A percentile compares a stretch with the other conserved stretches of the same genome.
Evolutionary conservation across 2,113 vertebrate genomes (phyloP).

Genomic region (Paralichthys olivaceus): DNA sequence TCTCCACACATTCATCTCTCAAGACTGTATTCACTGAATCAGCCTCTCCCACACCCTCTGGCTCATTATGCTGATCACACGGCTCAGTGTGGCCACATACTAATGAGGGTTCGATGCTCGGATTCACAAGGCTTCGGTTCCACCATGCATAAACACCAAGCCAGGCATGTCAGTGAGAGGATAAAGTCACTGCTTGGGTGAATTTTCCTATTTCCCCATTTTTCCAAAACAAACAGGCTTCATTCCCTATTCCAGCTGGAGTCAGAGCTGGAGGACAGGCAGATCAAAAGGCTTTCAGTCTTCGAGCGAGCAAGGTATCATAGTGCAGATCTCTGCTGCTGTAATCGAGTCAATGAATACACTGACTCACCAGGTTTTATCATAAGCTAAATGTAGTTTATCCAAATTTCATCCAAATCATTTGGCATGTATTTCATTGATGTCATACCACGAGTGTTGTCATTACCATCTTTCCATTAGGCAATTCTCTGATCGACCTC

Average conservation of each 20-base stretch:
- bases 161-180: neutral
- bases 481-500: neutral
- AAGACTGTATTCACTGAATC: neutral
- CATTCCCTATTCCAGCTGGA: neutral
- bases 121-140: neutral
- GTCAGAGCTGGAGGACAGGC: neutral
- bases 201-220: neutral
- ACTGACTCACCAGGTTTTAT: neutral
- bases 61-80: neutral
- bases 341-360: neutral
- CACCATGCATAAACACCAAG: neutral
- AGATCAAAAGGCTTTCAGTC: too few relatives aligned
- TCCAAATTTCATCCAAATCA: neutral
- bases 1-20: neutral
- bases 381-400: neutral
- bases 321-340: neutral
- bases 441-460: too few relatives aligned
- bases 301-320: neutral
- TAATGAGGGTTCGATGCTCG: neutral
- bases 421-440: too few relatives aligned
- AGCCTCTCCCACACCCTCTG: too few relatives aligned
- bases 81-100: neutral
- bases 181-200: neutral
- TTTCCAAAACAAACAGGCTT: neutral
- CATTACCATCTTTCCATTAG: too few relatives aligned